A percentile compares a stretch with the other conserved stretches of the same genome.
These are phyloP conservation scores for Euproctis similis DNA, from an alignment of 2,888 invertebrate genomes.

Conservation along the genomic window DNA sequence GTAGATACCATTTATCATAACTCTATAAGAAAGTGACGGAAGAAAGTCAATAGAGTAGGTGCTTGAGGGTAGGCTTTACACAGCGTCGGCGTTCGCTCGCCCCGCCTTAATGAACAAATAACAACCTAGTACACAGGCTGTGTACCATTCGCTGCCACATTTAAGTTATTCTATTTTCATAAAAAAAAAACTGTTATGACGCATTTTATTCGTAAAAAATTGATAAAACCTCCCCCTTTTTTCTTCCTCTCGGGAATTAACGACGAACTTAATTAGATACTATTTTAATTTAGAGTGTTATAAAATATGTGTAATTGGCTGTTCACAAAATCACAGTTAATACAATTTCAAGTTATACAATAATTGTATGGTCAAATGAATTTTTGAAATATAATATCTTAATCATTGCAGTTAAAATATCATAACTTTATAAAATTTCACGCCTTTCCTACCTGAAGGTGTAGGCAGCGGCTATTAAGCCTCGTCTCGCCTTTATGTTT, in stretches of 20 bases:
- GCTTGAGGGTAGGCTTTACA: constrained; percentile 64
- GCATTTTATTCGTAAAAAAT: constrained; percentile 19
- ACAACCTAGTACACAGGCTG: constrained; percentile 26
- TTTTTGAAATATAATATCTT: no score
- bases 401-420: no score
- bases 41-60: constrained; percentile 74
- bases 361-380: no score
- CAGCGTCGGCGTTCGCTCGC: constrained; percentile 39
- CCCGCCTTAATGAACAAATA: constrained; percentile 56
- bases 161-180: constrained; percentile 31
- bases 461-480: no score
- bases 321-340: no score
- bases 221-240: constrained; percentile 20
- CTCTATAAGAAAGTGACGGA: constrained; percentile 72
- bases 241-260: constrained; percentile 11
- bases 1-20: constrained; percentile 58
- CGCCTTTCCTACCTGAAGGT: no score
- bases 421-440: no score
- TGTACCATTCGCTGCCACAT: constrained; percentile 27
- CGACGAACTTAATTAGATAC: constrained; percentile 16
- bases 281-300: no score
- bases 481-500: no score
- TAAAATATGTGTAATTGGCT: no score
- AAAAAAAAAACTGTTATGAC: constrained; percentile 30
- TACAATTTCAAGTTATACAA: no score